phyloP scores from a whole-genome alignment of 1,140 invertebrate genomes.

The Dufourea novaeangliae region DNA sequence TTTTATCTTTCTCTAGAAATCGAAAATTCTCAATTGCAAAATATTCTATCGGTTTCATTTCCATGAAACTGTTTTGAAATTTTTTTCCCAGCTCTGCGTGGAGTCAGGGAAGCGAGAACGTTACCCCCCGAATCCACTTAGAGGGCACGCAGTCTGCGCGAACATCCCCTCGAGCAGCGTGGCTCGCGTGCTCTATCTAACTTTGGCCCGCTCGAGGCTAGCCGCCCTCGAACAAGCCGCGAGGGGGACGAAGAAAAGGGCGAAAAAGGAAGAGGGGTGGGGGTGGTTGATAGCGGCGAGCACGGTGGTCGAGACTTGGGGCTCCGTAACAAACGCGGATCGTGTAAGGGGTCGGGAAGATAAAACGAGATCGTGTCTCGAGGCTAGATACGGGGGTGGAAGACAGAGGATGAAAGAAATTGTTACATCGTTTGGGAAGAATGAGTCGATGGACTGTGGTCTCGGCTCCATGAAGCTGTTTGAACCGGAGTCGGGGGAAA shows the following conservation, averaged over 20 bases:
- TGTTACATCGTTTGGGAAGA: conserved; percentile 76
- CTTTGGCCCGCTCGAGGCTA: conserved; percentile 61
- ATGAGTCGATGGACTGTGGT: conserved; percentile 53
- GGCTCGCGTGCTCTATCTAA: conserved; percentile 70
- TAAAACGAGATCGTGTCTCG: conserved; percentile 80
- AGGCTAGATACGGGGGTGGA: conserved; percentile 55
- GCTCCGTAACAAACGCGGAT: conserved; percentile 76
- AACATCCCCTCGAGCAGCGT: conserved; percentile 52
- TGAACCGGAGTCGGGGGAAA: neutral
- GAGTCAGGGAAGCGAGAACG: neutral
- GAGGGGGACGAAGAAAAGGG: conserved; percentile 35
- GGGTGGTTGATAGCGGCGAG: conserved; percentile 39
- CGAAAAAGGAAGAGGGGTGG: conserved; percentile 6
- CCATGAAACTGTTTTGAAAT: no score
- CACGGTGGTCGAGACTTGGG: conserved; percentile 31
- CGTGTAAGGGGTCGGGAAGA: conserved; percentile 78
- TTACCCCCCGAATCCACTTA: conserved; percentile 59
- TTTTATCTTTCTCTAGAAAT: no score
- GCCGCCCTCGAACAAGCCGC: conserved; percentile 47
- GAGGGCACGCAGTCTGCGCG: conserved; percentile 46
- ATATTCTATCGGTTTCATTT: no score
- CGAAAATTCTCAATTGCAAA: no score
- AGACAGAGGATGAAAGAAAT: conserved; percentile 75
- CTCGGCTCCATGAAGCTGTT: neutral
- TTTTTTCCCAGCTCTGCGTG: neutral